Base-by-base conservation (phyloP, 2,888 invertebrate species). In the Callosobruchus maculatus region DNA sequence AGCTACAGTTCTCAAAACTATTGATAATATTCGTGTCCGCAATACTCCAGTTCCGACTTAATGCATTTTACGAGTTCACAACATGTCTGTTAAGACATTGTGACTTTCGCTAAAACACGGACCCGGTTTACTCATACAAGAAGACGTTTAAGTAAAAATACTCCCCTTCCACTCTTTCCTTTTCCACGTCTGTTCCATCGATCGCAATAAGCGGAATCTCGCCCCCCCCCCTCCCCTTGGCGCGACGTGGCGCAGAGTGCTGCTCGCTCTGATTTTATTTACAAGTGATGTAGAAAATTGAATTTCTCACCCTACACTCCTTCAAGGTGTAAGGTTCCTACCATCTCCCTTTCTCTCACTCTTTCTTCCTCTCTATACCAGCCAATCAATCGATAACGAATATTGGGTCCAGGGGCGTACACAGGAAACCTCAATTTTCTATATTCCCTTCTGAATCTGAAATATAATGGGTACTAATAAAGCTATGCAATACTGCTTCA, bases 261-360 rank as follows among this genome's bases (percentile, higher is more conserved):
- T 49, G 3, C 49, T 83, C 83, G 83, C 86, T 86, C 83, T 85
- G 86, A 87, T 87, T 87, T 87, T 86, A 87, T 87, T 87, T 86
- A 85, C 86, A 86, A 87, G 85, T 86, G 86, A 87, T 87, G 87
- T 87, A 87, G 87, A 87, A 87, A 87, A 87, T 87, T 87, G 87
- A 86, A 87, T 86, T 87, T 84, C 86, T 83, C 86, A 83, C 85
- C 86, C 86, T 83, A 74, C 73, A 66, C 69, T 74, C 68, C 70
- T 68, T 31, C 71, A 79, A 83, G 81, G 79, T 81, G 80, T 78
- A 75, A 78, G 78, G 77, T 80, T 80, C 77, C 78, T 74, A 73
- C 75, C 22, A 67, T 22, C 68, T 22, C 26, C 31, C 70, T 72
- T 72, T 74, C 67, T 70, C 49, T 49, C 13, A 1, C 7, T 49